These are phyloP conservation scores for Tetragonula clypearis DNA, from an alignment of 1,140 invertebrate genomes.

Conservation along the genomic window DNA sequence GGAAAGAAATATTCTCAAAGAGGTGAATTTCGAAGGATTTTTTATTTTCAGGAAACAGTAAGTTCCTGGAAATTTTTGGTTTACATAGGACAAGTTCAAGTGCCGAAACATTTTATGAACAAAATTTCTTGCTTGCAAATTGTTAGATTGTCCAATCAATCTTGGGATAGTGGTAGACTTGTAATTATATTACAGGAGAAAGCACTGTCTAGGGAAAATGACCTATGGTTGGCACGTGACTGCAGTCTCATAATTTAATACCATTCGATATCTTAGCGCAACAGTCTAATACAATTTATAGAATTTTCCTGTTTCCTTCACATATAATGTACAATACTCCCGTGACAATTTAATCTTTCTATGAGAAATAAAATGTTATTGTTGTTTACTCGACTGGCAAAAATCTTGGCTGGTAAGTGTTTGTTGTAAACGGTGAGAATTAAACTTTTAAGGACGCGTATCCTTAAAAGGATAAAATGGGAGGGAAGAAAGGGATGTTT, in stretches of 20 bases:
- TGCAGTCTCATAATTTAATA: not conserved
- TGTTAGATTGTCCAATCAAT: not conserved
- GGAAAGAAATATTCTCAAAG: not conserved
- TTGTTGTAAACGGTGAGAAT: conserved; percentile 30
- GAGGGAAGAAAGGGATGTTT: conserved; percentile 44
- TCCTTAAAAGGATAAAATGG: conserved; percentile 32
- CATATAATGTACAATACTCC: not conserved
- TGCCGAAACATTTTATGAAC: not conserved
- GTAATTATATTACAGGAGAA: not conserved
- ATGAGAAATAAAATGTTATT: not conserved
- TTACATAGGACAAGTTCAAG: no score
- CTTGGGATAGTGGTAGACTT: not conserved
- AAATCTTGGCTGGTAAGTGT: not conserved
- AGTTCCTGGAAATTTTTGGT: no score
- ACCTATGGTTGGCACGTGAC: not conserved
- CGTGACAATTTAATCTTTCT: not conserved
- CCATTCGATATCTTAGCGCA: not conserved
- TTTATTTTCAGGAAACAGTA: no score
- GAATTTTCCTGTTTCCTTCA: no score
- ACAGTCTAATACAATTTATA: not conserved
- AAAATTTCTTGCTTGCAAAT: not conserved
- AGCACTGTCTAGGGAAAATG: not conserved
- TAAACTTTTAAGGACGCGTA: conserved; percentile 30
- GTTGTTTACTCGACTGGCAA: not conserved
- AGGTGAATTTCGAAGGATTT: not conserved